Evolutionary conservation across 2,888 invertebrate genomes (phyloP).

Genomic region (Oscheius sp.): DNA sequence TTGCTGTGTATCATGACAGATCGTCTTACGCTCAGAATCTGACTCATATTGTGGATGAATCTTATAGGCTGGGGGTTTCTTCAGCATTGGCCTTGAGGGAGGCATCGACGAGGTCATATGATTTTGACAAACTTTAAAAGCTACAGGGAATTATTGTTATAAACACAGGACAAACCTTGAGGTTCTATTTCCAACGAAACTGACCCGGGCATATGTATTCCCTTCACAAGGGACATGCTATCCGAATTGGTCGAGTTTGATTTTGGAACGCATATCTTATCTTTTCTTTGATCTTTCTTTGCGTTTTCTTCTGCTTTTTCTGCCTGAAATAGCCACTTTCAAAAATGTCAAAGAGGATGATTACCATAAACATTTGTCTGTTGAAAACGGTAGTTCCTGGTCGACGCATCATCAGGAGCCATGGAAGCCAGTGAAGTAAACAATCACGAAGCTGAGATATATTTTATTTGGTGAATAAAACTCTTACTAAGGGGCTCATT

Average conservation of each 20-base stretch:
- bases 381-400: slow-evolving; percentile 79
- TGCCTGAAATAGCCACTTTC: slow-evolving; percentile 41
- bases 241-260: slow-evolving; percentile 30
- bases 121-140: slow-evolving; percentile 13
- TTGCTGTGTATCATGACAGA: not conserved
- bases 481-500: slow-evolving; percentile 64
- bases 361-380: slow-evolving; percentile 39
- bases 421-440: slow-evolving; percentile 95
- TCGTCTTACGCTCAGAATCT: slow-evolving; percentile 12
- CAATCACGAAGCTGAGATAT: slow-evolving; percentile 86
- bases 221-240: slow-evolving; percentile 46
- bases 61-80: slow-evolving; percentile 31
- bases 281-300: slow-evolving; percentile 39
- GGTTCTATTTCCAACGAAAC: slow-evolving; percentile 14
- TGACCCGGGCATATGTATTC: slow-evolving; percentile 34
- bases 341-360: too few species aligned
- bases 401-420: slow-evolving; percentile 92
- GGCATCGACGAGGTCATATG: slow-evolving; percentile 32
- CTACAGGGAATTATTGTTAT: not conserved
- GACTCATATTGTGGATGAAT: slow-evolving; percentile 22
- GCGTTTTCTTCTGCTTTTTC: slow-evolving; percentile 53
- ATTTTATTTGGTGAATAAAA: not conserved
- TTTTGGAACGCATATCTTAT: slow-evolving; percentile 29
- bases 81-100: slow-evolving; percentile 7
- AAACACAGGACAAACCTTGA: not conserved